Conservation (phyloP, 2,797 vertebrate genomes). For the Phoeniculus purpureus region DNA sequence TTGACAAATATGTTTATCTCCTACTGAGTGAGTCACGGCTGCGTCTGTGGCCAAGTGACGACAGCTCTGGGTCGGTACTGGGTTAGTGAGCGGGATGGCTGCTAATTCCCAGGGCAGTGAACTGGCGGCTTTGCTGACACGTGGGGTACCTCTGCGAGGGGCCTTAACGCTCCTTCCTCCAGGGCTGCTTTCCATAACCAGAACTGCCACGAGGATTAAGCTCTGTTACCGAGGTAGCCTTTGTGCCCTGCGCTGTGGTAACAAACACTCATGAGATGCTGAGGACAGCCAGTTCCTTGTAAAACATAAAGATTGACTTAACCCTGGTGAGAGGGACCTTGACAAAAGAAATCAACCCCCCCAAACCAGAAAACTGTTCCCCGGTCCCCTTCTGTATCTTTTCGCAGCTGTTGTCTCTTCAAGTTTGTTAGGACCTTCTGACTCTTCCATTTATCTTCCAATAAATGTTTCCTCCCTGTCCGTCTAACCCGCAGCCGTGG, state of each 20-base stretch:
- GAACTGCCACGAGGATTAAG: neutral
- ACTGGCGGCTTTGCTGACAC: neutral
- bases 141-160: neutral
- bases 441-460: too few relatives aligned
- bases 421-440: neutral
- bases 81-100: neutral
- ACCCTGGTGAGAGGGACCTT: neutral
- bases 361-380: neutral
- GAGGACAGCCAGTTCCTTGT: neutral
- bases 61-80: slow-evolving; percentile 29
- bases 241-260: neutral
- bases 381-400: neutral
- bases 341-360: neutral
- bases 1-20: slow-evolving; percentile 41
- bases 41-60: neutral
- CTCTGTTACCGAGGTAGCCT: neutral
- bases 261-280: neutral
- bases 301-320: neutral
- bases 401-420: neutral
- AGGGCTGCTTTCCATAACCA: neutral
- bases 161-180: neutral
- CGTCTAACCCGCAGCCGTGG: slow-evolving; percentile 69
- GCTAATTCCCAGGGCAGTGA: neutral
- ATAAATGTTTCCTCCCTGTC: neutral
- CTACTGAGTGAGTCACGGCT: slow-evolving; percentile 1